Percentiles rank a stretch among this genome's conserved stretches.
phyloP scores from a whole-genome alignment of 2,113 vertebrate species.

The Sakesphorus luctuosus region DNA sequence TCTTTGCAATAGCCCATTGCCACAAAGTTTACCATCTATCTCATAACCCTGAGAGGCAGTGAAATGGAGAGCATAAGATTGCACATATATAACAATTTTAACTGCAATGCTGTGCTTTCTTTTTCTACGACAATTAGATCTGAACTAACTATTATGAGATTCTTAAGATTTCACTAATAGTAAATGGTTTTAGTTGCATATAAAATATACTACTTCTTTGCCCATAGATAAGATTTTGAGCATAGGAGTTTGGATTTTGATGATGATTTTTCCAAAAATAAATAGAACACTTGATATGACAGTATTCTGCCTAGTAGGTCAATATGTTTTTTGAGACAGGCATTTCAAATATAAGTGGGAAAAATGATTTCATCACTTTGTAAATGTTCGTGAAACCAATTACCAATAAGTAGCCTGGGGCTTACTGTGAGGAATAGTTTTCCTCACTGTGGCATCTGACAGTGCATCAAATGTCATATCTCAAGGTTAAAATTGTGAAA shows the following conservation, averaged over 20 bases:
- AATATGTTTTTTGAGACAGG: neutral
- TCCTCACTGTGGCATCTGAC: neutral
- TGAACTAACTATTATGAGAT: neutral
- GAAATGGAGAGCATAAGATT: rapidly evolving
- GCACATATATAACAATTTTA: neutral
- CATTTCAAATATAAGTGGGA: conserved; percentile 4
- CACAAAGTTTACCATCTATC: neutral
- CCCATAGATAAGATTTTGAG: neutral
- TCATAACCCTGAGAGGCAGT: neutral
- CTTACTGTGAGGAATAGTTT: neutral
- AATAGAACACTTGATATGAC: neutral
- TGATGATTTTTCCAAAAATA: neutral
- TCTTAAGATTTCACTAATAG: neutral
- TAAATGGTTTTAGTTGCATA: neutral
- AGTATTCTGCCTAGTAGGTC: neutral
- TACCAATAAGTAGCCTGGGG: neutral
- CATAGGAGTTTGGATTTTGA: neutral
- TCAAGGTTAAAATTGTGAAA: conserved; percentile 30
- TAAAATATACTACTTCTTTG: neutral
- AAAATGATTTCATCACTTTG: neutral
- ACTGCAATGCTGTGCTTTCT: neutral
- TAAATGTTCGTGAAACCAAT: conserved; percentile 22
- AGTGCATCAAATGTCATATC: neutral
- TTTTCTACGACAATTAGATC: neutral
- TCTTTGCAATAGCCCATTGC: neutral